Base-by-base conservation (phyloP, 1,140 invertebrate species). In the Stegodyphus mimosarum region DNA sequence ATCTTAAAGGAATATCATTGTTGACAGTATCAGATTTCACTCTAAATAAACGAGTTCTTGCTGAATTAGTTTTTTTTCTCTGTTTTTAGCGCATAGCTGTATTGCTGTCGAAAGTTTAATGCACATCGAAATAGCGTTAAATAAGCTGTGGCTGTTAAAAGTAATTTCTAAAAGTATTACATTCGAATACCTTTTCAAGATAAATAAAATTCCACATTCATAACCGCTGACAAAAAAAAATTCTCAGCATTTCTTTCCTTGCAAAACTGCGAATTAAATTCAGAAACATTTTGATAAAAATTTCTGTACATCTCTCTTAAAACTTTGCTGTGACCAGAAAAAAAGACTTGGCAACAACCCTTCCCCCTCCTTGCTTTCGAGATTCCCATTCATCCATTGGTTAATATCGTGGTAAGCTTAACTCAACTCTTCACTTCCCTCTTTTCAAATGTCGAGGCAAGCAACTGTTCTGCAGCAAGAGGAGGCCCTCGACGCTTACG, bases 371-470 rank as follows among this genome's bases (percentile, higher is more conserved):
- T 51, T 13, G 67, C 15, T 74, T 66, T 77, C 63, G 51, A 66
- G 49, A n/a, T 64, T 69, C 50, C 17, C 64, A 67, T 52, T 78
- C 17, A 53, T n/a, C 51, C 50, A 69, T 78, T 78, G 76, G 76
- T 78, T 78, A 72, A 81, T 81, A 81, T 81, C 69, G 52, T n/a
- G 64, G 64, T 15, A 18, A 18, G 70, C 69, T 72, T 81, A 71
- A 69, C 52, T 72, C 33, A 33, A 33, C 33, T 33, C 33, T 33
- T 33, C 33, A 33, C 63, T 63, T 72, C 67, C 69, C 13, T 17
- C 52, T 72, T 79, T 81, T 55, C 49, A 60, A 77, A 79, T 70
- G 64, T 70, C 77, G 17, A 49, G 76, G 49, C 53, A 78, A 64
- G 74, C 74, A 64, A 76, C 48, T 55, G 66, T 48, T 66, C 63